Base-by-base conservation (phyloP, 2,113 vertebrate genomes). In the Oceanites oceanicus region DNA sequence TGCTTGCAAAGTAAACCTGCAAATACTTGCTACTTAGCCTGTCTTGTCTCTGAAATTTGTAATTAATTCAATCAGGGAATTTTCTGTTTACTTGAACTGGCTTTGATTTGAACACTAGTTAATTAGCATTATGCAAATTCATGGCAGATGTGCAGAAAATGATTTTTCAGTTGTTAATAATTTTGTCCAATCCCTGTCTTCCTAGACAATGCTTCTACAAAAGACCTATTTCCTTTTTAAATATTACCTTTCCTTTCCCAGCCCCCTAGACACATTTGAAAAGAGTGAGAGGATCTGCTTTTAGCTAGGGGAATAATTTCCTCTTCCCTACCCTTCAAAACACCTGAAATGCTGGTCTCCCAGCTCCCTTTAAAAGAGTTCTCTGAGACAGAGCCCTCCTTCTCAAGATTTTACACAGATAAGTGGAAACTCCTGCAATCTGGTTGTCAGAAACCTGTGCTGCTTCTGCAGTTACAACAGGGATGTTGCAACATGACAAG, bases 61-160 rank as follows among this genome's bases (percentile, higher is more conserved):
- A 78, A 89, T 81, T 78, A 92, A 82, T 92, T 96, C 52, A 91
- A 59, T 87, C 71, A 72, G 36, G 29, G 62, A 85, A 32, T 89
- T 84, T 73, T 95, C 73, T 85, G 30, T 92, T 89, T 91, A 72
- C 77, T 85, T 92, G 70, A 87, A 58, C 86, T 81, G 80, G 25
- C 70, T 96, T 95, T 92, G 88, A 95, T 91, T 95, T 75, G 70
- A 94, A 53, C 62, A 73, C 44, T 78, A 68, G 56, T 89, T 89
- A 88, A 81, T 80, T 4, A 94, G 15, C 49, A 42, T 78, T 91
- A 95, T 72, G 73, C 47, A 89, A 75, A 94, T 94, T 72, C 36
- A 65, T 52, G 68, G 34, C 65, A 91, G 82, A 88, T 42, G 44
- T 72, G 32, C 71, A 92, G 86, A 94, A 89, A 66, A 62, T 58